Base-by-base conservation (phyloP, 2,888 invertebrate species). In the Drosophila helvetica region DNA sequence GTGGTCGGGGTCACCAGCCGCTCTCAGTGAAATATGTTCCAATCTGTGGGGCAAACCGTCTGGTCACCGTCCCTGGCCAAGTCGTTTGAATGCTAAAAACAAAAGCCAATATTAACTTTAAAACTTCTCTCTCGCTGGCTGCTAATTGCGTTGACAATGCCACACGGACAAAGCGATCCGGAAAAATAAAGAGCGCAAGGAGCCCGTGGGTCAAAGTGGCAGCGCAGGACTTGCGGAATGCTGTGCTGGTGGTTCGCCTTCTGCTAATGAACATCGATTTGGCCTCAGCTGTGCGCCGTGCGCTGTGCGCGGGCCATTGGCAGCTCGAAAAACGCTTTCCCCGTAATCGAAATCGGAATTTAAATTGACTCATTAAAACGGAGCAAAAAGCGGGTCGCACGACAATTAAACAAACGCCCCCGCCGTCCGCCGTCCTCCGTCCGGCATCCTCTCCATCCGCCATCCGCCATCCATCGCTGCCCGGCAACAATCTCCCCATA, bases 211-310 rank as follows among this genome's bases (percentile, higher is more conserved):
- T 19, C 17, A 38, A 18, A n/a, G 33, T 27, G 7, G 47, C 1
- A 12, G 17, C n/a, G n/a, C n/a, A 8, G 17, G n/a, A 25, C 22
- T 17, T n/a, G 45, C 22, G 6, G 15, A 38, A 15, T 5, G 15
- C 4, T 33, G 33, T 33, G 33, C 4, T n/a, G 12, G 46, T 68
- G 72, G 61, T 58, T 51, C 60, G 74, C 72, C 78, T 75, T 67
- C 70, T 80, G 78, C 88, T 85, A 85, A 85, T 88, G 81, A 85
- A 88, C 88, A 86, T 88, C 86, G 86, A 85, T 88, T 88, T 87
- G 74, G 80, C 73, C 88, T 74, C 65, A 79, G 78, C 62, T 65
- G 54, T 58, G 22, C 22, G 22, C 19, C 2, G 19, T 19, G 2
- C 19, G 30, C 25, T 19, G 2, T 2, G 30, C 25, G 66, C 19